Evolutionary conservation across 2,797 vertebrate genomes (phyloP).

Genomic region (Parauchenoglanis punctatus): DNA sequence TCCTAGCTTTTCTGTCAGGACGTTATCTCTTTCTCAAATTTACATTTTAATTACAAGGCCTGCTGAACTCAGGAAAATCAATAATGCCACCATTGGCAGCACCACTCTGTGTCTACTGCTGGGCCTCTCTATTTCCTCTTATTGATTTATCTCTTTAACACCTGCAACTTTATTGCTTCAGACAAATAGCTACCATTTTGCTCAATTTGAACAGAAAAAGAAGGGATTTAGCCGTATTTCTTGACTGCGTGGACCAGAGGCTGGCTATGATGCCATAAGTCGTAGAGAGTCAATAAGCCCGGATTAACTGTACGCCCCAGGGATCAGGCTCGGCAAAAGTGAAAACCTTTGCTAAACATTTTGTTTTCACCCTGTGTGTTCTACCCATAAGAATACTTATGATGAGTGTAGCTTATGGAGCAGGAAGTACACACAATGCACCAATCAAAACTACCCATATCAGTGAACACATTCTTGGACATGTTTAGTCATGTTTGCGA

Average conservation of each 20-base stretch:
- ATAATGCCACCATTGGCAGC: conserved; percentile 85
- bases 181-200: conserved; percentile 83
- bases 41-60: conserved; percentile 99
- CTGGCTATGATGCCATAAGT: conserved; percentile 53
- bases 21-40: conserved; percentile 98
- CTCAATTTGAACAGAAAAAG: conserved; percentile 79
- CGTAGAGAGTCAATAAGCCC: conserved; percentile 44
- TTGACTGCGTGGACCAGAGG: conserved; percentile 45
- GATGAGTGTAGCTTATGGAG: too few species aligned
- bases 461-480: neutral
- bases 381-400: neutral
- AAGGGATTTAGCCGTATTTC: conserved; percentile 68
- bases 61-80: conserved; percentile 94
- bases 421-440: too few species aligned
- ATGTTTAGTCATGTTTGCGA: neutral
- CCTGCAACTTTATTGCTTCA: conserved; percentile 79
- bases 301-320: conserved; percentile 54
- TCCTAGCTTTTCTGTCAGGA: conserved; percentile 94
- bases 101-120: conserved; percentile 69
- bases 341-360: conserved; percentile 22
- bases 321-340: conserved; percentile 30
- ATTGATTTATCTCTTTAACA: conserved; percentile 85
- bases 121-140: conserved; percentile 77
- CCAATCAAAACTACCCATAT: neutral
- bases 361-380: conserved; percentile 4